Evolutionary conservation across 2,113 vertebrate species (phyloP).

Genomic region (Cettia cetti): DNA sequence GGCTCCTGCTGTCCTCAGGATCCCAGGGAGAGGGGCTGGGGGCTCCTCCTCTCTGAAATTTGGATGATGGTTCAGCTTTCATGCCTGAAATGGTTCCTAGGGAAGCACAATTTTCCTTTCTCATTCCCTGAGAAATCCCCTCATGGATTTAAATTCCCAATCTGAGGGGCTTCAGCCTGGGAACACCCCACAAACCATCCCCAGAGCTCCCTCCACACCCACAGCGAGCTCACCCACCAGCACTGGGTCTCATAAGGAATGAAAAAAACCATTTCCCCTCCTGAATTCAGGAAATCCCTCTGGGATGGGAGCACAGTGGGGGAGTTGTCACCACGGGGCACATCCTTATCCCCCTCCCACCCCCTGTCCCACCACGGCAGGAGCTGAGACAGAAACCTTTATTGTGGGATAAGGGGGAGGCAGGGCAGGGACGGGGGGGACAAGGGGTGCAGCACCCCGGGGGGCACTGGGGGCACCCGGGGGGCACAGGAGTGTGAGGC

Average conservation of each 20-base stretch:
- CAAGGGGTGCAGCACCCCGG: accelerated
- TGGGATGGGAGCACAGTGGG: neutral
- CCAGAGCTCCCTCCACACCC: accelerated
- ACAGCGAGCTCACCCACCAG: accelerated
- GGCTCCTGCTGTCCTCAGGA: neutral
- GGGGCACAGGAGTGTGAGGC: accelerated
- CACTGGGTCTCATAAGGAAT: accelerated
- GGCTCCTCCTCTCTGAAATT: too few relatives aligned
- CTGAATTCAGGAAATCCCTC: neutral
- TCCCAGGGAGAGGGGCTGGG: neutral
- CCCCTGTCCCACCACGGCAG: neutral
- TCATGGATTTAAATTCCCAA: too few relatives aligned
- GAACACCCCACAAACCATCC: neutral
- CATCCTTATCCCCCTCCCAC: neutral
- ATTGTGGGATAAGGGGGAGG: neutral
- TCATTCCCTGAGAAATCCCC: too few relatives aligned
- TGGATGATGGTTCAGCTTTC: too few relatives aligned
- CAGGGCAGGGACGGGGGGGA: neutral
- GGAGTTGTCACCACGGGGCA: accelerated
- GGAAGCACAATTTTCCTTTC: too few relatives aligned
- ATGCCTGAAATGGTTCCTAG: too few relatives aligned
- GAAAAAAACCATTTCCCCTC: neutral
- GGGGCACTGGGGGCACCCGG: accelerated
- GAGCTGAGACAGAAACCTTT: neutral
- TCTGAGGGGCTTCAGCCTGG: too few relatives aligned